Base-by-base conservation (phyloP, 1,140 invertebrate species). In the Grapholita molesta region DNA sequence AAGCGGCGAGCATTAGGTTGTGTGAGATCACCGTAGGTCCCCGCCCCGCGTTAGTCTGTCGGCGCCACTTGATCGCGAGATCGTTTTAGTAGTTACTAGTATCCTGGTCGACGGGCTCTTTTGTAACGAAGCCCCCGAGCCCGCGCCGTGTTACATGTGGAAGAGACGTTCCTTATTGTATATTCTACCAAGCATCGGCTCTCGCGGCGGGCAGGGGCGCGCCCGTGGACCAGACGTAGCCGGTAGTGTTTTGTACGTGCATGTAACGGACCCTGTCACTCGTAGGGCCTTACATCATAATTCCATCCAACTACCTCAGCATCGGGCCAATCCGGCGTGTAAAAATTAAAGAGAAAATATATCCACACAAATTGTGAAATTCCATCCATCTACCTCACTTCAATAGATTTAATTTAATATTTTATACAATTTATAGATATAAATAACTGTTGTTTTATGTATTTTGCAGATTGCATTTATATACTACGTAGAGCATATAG, bases 331-430 rank as follows among this genome's bases (percentile, higher is more conserved):
- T 83, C 77, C 82, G 89, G 89, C 89, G 78, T 86, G 82, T 86
- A 85, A 83, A 77, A 81, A 77, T 83, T 80, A 82, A 78, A 67
- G 70, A 77, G 72, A 68, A 74, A 72, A 85, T 76, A 89, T 87
- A 91, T 91, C 89, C 90, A 92, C 88, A 91, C 87, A 90, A 92
- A 92, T 91, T 91, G 88, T 92, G 89, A 92, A 92, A 92, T 92
- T 92, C 92, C 92, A 92, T 92, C 92, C 92, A 92, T 92, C 92
- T 92, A 92, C 92, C 92, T 92, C 92, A 92, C 89, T 92, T 91
- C 89, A 91, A 91, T 92, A 92, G 90, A 91, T 92, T 89, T 91
- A 90, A 91, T 91, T 91, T 91, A 89, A 91, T 91, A 90, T 91
- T 91, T 91, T 91, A 91, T 91, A 91, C 88, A 90, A 91, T 91